Base-by-base conservation (phyloP, 2,888 invertebrate species). In the Melanchra persicariae region DNA sequence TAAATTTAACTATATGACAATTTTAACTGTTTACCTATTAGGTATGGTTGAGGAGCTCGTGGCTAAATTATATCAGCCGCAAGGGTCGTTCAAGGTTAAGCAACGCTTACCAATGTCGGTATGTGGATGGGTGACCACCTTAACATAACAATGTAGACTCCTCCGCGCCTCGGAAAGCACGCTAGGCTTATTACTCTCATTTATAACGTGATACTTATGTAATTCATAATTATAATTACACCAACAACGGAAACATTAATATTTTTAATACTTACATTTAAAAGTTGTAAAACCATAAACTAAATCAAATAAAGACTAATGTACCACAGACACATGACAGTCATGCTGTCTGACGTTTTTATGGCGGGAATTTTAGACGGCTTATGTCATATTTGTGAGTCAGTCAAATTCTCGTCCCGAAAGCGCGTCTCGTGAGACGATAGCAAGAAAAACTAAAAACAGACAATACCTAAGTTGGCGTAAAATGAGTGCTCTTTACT, bases 281-380 rank as follows among this genome's bases (percentile, higher is more conserved):
- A 74, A 47, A n/a, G 30, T 12, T 40, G 22, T 52, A 19, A 55
- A 54, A 60, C 67, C 47, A 55, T 37, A 45, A 74, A 74, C 34
- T 57, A 57, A 12, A 68, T 65, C 62, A 62, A 58, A 47, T 58
- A 49, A 43, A 65, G 17, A 51, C 40, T 60, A 51, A 66, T 52
- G 17, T 9, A 60, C 49, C 24, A 58, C 61, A 69, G 69, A 74
- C n/a, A 51, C 54, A 73, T n/a, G 69, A 34, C 15, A 40, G 10
- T 65, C 77, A 49, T n/a, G 45, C 52, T 30, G 77, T 62, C 69
- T 59, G 74, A 34, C 43, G 37, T 47, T 58, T 74, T 59, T 66
- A 76, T 77, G 62, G 62, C 74, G 75, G 40, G 71, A 71, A 77
- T 76, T 49, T 65, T 54, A n/a, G 61, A 52, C 30, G 26, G 40